phyloP scores from a whole-genome alignment of 2,797 vertebrate genomes.

The Dryobates pubescens region DNA sequence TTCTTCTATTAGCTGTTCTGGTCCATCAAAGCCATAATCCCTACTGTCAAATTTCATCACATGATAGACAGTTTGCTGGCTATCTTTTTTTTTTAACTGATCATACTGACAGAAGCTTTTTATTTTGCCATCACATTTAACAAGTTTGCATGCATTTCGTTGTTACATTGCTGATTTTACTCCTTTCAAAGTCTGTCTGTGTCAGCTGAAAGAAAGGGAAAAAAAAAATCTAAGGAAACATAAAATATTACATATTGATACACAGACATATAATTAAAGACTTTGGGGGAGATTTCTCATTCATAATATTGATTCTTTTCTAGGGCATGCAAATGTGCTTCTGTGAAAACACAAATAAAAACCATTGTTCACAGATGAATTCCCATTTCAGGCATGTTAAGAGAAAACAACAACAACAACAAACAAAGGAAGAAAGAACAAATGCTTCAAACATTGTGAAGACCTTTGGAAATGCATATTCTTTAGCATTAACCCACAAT shows the following conservation, averaged over 20 bases:
- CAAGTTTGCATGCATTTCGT: slow-evolving; percentile 76
- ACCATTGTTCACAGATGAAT: slow-evolving; percentile 61
- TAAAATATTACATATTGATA: slow-evolving; percentile 79
- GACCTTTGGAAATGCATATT: slow-evolving; percentile 41
- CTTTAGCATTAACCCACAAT: slow-evolving; percentile 49
- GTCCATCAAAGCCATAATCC: slow-evolving; percentile 89
- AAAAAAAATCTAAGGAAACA: slow-evolving; percentile 66
- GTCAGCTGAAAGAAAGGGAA: slow-evolving; percentile 69
- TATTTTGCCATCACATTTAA: slow-evolving; percentile 81
- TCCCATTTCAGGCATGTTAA: slow-evolving; percentile 64
- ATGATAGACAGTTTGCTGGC: slow-evolving; percentile 84
- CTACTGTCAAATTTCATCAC: slow-evolving; percentile 89
- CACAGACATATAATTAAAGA: slow-evolving; percentile 76
- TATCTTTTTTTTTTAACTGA: slow-evolving; percentile 74
- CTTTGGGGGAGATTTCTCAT: slow-evolving; percentile 68
- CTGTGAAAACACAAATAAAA: slow-evolving; percentile 69
- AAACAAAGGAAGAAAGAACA: slow-evolving; percentile 32
- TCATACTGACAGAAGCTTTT: slow-evolving; percentile 78
- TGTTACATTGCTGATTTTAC: slow-evolving; percentile 76
- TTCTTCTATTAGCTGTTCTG: slow-evolving; percentile 88
- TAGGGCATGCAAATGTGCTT: slow-evolving; percentile 69
- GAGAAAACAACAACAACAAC: not conserved
- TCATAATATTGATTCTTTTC: slow-evolving; percentile 77
- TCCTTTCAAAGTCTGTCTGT: slow-evolving; percentile 73
- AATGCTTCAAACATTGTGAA: slow-evolving; percentile 47